Evolutionary conservation across 1,140 invertebrate species (phyloP), one percentile per base, ranked within the genome.

Genomic region (Bombus confusus): DNA sequence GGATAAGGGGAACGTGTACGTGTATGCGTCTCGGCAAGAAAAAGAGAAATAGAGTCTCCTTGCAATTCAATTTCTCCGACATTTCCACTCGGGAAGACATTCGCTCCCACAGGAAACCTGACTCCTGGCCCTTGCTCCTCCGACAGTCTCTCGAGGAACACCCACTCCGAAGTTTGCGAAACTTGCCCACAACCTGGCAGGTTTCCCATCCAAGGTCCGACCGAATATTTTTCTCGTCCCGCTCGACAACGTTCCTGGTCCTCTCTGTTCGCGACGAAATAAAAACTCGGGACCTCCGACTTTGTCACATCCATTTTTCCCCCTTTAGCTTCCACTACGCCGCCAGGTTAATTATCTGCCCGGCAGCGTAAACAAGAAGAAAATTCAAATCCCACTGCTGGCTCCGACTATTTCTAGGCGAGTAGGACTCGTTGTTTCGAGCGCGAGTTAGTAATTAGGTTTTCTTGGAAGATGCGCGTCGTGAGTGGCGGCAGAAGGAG

Each of bases 1-100:
- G 31, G 31, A 3, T 28, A 28, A 25, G 52, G 18, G 34, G 8
- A 39, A n/a, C 52, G 47, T 31, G 52, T 52, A 59, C 47, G 47
- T 22, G 34, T 57, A 34, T n/a, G 77, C 57, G 57, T 31, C 22
- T 3, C 18, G 37, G 62, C 66, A 66, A 64, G 81, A 89, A 85
- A 80, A 34, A 15, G 79, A 82, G 86, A 62, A 83, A 87, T 77
- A 80, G 75, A 69, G 75, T 87, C 86, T 86, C 88, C 79, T 88
- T 88, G 90, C 90, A 91, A 94, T 93, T 93, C 91, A 92, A 92
- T 93, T 93, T 93, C 89, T 87, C 85, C 81, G 75, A 52, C 81
- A 87, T 87, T 91, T 91, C 88, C 86, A 87, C 82, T 87, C 83
- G 66, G 78, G 74, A 74, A 90, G 86, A 89, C 87, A 82, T 87